Base-by-base conservation (phyloP, 2,797 vertebrate species). In the Avahi laniger region DNA sequence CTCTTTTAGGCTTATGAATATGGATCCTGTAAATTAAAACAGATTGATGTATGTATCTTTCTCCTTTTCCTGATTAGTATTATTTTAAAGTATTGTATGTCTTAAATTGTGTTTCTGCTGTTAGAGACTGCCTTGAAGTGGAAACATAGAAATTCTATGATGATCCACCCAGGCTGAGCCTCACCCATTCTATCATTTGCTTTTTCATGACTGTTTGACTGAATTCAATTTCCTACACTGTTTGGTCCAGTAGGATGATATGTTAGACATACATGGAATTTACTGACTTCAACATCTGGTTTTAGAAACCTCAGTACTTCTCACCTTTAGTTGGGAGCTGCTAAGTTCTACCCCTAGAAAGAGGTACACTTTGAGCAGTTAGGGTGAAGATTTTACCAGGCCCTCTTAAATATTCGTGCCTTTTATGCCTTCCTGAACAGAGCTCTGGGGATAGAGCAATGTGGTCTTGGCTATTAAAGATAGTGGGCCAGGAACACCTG, bases 351-450 rank as follows among this genome's bases (percentile, higher is more conserved):
- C 95, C 90, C 76, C 80, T 93, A 95, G 97, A 97, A 98, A 46
- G 96, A 98, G 97, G 88, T 96, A 70, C 54, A 97, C 97, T 98
- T 97, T 94, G 94, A 96, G 93, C 73, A 92, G 75, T 90, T 59
- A 90, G 98, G 97, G 96, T 92, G 89, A 97, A 98, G 97, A 98
- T 98, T 99, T 98, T 98, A 97, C 96, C 97, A 97, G 97, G 96
- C 91, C 69, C 87, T 96, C 89, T 95, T 96, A 96, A 97, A 97
- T 46, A 73, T 95, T 96, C 97, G 89, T 97, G 93, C 98, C 96
- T 98, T 97, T 96, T 98, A 97, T 98, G 98, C 98, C 93, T 98
- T 97, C 98, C 98, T 94, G 95, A 97, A 93, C 84, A 85, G 97
- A 96, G 92, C 95, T 98, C 96, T 98, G 78, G 96, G 97, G 94